Evolutionary conservation across 2,797 vertebrate species (phyloP).

Genomic region (Chaenodraco wilsoni): DNA sequence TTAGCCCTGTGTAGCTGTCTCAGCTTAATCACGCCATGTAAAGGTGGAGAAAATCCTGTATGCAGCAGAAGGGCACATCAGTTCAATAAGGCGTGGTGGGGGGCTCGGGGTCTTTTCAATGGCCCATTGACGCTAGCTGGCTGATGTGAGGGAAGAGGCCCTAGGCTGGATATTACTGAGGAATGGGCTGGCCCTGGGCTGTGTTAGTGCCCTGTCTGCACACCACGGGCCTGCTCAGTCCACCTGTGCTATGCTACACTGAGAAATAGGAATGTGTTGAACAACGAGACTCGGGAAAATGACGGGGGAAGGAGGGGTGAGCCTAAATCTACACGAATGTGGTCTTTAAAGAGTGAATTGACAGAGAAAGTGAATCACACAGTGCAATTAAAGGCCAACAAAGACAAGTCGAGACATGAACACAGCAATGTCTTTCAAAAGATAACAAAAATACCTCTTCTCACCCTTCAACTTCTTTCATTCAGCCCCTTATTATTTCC

Average conservation of each 20-base stretch:
- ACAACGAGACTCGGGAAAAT: slow-evolving; percentile 63
- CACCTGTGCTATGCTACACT: slow-evolving; percentile 85
- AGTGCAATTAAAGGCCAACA: slow-evolving; percentile 35
- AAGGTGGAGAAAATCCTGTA: slow-evolving; percentile 71
- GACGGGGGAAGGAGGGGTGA: slow-evolving; percentile 20
- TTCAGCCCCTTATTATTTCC: slow-evolving; percentile 1
- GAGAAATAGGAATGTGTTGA: slow-evolving; percentile 82
- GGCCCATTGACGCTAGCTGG: slow-evolving; percentile 69
- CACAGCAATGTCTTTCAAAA: slow-evolving; percentile 8
- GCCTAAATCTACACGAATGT: slow-evolving; percentile 41
- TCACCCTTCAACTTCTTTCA: background rate
- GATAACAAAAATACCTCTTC: slow-evolving; percentile 1
- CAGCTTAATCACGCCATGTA: slow-evolving; percentile 70
- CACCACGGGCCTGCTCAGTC: slow-evolving; percentile 65
- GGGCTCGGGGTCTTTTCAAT: slow-evolving; percentile 73
- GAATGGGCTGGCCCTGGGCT: slow-evolving; percentile 73
- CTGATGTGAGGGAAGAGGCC: slow-evolving; percentile 72
- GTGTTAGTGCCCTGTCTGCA: slow-evolving; percentile 66
- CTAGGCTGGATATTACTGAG: slow-evolving; percentile 76
- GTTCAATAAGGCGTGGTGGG: slow-evolving; percentile 77
- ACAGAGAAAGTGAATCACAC: slow-evolving; percentile 4
- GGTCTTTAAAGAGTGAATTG: slow-evolving; percentile 35
- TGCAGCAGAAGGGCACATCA: slow-evolving; percentile 76
- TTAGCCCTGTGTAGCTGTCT: slow-evolving; percentile 56
- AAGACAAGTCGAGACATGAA: slow-evolving; percentile 27